phyloP scores from a whole-genome alignment of 2,888 invertebrate species.

The Hypsopygia costalis region DNA sequence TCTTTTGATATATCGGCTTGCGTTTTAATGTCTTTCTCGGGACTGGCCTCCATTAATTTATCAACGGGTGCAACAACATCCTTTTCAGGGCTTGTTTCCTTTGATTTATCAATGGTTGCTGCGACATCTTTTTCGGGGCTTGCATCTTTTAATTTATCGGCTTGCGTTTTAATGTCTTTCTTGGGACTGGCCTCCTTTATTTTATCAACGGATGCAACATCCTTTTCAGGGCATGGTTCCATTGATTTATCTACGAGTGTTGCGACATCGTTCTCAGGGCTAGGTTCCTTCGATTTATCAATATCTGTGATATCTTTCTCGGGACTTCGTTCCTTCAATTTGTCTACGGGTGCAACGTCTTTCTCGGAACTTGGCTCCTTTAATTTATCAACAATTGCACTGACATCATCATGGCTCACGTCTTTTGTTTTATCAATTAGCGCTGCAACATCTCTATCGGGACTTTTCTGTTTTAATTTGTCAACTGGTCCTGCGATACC shows the following conservation, averaged over 20 bases:
- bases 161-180: constrained; percentile 8
- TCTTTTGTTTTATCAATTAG: constrained; percentile 13
- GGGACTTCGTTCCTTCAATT: constrained; percentile 1
- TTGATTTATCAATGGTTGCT: constrained; percentile 6
- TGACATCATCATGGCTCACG: too few species aligned
- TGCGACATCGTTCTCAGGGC: constrained; percentile 1
- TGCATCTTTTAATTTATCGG: constrained; percentile 9
- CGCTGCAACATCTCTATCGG: background rate
- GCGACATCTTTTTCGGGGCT: constrained; percentile 7
- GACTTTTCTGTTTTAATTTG: constrained; percentile 10
- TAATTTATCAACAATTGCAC: constrained; percentile 11
- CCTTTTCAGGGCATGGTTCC: constrained; percentile 2
- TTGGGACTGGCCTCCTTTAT: constrained; percentile 17
- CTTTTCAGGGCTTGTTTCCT: constrained; percentile 5
- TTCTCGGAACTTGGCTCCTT: constrained; percentile 12
- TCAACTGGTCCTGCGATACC: background rate
- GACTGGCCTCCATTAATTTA: background rate
- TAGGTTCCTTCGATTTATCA: constrained; percentile 14
- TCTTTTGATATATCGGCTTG: background rate
- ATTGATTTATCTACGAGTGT: background rate
- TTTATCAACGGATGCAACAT: constrained; percentile 1
- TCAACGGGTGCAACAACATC: constrained; percentile 4
- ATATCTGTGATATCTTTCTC: constrained; percentile 13
- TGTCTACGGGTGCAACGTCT: constrained; percentile 7
- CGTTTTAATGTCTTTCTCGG: constrained; percentile 6